Conservation (phyloP, 2,113 vertebrate genomes). For the Neotoma lepida region DNA sequence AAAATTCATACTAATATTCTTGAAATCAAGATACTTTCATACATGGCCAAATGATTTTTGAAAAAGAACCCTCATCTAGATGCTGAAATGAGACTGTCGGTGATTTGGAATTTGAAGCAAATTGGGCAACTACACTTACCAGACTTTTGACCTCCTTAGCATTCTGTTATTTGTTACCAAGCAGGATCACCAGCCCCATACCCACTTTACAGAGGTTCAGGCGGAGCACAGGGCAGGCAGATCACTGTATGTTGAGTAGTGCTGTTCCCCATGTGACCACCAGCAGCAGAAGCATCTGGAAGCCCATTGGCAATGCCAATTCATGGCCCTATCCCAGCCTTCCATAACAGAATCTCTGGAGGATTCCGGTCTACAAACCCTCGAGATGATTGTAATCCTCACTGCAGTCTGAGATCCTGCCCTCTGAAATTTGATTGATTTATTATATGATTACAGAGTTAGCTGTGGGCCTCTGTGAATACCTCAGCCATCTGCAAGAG, state of each 20-base stretch:
- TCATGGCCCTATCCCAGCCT: not conserved
- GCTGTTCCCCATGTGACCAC: not conserved
- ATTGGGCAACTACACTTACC: constrained; percentile 16
- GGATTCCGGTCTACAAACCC: not conserved
- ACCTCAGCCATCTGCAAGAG: not conserved
- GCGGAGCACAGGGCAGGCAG: not conserved
- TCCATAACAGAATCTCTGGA: not conserved
- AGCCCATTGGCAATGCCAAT: not conserved
- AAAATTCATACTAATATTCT: constrained; percentile 47
- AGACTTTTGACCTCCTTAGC: not conserved
- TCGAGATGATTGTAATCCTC: constrained; percentile 1
- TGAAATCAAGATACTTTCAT: constrained; percentile 43
- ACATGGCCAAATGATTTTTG: constrained; percentile 29
- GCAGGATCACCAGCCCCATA: not conserved
- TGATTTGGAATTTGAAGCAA: constrained; percentile 47
- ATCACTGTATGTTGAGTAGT: not conserved
- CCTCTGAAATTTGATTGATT: not conserved
- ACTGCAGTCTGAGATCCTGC: constrained; percentile 25
- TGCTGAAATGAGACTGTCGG: not conserved
- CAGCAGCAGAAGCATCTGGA: not conserved
- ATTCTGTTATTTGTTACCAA: not conserved
- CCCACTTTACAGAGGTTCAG: not conserved
- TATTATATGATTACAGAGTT: constrained; percentile 10
- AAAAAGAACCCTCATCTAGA: not conserved
- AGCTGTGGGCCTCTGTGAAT: not conserved